Evolutionary conservation across 2,888 invertebrate species (phyloP).

Genomic region (Alentia gelatinosa): DNA sequence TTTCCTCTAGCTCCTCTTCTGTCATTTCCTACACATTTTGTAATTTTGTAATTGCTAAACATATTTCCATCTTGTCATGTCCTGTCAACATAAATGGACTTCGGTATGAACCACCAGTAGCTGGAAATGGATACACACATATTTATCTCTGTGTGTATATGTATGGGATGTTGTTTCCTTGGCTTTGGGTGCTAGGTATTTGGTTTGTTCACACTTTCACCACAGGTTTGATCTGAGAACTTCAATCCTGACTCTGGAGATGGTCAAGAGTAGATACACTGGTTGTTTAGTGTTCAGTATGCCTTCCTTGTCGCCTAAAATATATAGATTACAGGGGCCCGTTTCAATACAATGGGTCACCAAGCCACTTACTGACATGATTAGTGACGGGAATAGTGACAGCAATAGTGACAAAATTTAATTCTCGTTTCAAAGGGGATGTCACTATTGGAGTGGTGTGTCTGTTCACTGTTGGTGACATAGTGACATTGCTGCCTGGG

Average conservation of each 20-base stretch:
- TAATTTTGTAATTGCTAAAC: not conserved
- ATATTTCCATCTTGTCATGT: not conserved
- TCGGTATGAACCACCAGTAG: not conserved
- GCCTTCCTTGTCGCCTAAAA: not conserved
- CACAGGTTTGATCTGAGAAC: not conserved
- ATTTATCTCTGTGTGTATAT: not conserved
- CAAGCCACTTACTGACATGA: too few relatives aligned
- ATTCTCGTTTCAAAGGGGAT: too few relatives aligned
- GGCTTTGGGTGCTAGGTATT: not conserved
- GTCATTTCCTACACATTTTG: not conserved
- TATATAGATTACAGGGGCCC: not conserved
- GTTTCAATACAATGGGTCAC: too few relatives aligned
- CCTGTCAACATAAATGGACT: not conserved
- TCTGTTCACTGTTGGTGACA: too few relatives aligned
- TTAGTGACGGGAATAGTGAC: too few relatives aligned
- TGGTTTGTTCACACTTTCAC: not conserved
- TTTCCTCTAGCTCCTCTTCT: not conserved
- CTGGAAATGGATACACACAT: not conserved
- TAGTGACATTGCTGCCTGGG: too few relatives aligned
- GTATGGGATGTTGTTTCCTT: not conserved
- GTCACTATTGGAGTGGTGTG: too few relatives aligned
- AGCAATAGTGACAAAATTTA: too few relatives aligned
- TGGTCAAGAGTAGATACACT: not conserved
- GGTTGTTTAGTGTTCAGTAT: not conserved
- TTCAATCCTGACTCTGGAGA: not conserved